Base-by-base conservation (phyloP, 2,113 vertebrate genomes). In the Actenoides lindsayi region DNA sequence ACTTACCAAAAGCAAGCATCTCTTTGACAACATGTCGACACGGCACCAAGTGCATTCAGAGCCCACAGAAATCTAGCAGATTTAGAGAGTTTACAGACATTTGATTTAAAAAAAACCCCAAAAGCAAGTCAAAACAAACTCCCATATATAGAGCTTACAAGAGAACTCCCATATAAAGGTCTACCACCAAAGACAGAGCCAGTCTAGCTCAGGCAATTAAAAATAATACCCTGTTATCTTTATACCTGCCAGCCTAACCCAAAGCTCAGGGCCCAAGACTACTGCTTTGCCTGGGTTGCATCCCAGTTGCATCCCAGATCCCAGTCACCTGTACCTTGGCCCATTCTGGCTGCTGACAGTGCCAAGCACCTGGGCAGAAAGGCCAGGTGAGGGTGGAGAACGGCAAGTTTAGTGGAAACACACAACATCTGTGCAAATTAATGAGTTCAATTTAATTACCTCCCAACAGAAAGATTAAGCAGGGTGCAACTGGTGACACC, bases 401-500 rank as follows among this genome's bases (percentile, higher is more conserved):
- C 79, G 51, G 35, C 73, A 48, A 51, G 11, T 78, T 63, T 37
- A 35, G 46, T 57, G 71, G 71, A 77, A 96, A 70, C 51, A 20
- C 46, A 65, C 56, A 93, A 85, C 87, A 94, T 70, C 78, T 88
- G 71, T 63, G 53, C 68, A 94, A 88, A 95, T 88, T 91, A 93
- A 95, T 56, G 71, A 94, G 59, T 83, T 88, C 64, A 60, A 86
- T 76, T 86, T 90, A 83, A 96, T 96, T 95, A 95, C 83, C 71
- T 94, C 73, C 93, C 81, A 94, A 83, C 71, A 93, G 71, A 93
- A 97, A 85, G 75, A 94, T 96, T 94, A 97, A 90, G 78, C 41
- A 85, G 78, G 91, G 78, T 96, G 91, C 90, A 92, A 95, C 79
- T 89, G 73, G 85, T 71, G 68, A 94, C 86, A 83, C 5, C 19